These are phyloP conservation scores for Manis javanica DNA, from an alignment of 2,797 vertebrate genomes.

Conservation along the genomic window DNA sequence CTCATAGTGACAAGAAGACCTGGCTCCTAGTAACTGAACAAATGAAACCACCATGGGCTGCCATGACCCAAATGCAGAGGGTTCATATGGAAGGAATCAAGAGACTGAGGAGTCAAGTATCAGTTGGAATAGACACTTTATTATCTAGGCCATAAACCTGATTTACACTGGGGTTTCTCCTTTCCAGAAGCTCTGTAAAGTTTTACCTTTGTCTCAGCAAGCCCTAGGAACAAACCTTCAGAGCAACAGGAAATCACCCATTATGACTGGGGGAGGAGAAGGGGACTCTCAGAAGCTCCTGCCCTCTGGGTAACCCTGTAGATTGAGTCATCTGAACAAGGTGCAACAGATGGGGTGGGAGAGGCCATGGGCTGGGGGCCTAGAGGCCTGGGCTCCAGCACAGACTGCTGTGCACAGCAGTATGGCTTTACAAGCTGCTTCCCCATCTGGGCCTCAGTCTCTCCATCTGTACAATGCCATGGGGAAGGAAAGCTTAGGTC, in stretches of 20 bases:
- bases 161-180: constrained; percentile 84
- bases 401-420: not conserved
- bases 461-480: not conserved
- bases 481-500: not conserved
- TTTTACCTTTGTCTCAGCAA: constrained; percentile 77
- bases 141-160: constrained; percentile 83
- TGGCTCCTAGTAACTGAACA: not conserved
- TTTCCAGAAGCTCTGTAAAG: constrained; percentile 79
- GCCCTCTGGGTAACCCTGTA: constrained; percentile 26
- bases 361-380: not conserved
- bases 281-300: not conserved
- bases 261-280: not conserved
- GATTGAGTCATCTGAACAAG: constrained; percentile 19
- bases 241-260: constrained; percentile 60
- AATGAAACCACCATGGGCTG: not conserved
- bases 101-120: constrained; percentile 80
- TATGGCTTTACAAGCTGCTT: not conserved
- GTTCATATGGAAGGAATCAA: constrained; percentile 88
- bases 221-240: constrained; percentile 35
- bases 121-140: constrained; percentile 80
- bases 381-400: not conserved
- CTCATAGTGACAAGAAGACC: not conserved
- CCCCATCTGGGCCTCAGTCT: not conserved
- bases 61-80: not conserved
- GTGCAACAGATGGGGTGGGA: not conserved